These are phyloP conservation scores for Andricus quercusramuli DNA, from an alignment of 2,888 invertebrate genomes.

Conservation along the genomic window DNA sequence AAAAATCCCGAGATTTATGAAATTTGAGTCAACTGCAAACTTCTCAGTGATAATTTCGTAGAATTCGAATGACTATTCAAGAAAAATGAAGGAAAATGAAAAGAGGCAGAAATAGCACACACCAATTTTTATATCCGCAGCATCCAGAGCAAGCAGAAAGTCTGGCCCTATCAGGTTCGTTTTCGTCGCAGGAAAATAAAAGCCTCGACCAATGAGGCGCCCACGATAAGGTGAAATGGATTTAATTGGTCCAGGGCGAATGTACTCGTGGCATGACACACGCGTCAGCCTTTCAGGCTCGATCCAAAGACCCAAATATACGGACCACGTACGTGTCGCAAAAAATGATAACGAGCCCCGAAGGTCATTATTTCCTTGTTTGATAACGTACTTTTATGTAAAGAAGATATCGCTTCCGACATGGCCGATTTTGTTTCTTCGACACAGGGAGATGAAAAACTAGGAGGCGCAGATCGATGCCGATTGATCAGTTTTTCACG, in stretches of 20 bases:
- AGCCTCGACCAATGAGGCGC: not conserved
- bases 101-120: not conserved
- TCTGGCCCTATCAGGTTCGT: not conserved
- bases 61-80: not conserved
- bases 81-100: not conserved
- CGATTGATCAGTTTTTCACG: too few relatives aligned
- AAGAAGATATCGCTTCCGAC: not conserved
- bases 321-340: slow-evolving; percentile 3
- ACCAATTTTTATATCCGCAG: not conserved
- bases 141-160: not conserved
- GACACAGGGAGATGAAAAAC: not conserved
- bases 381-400: not conserved
- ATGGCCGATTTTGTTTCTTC: not conserved
- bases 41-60: not conserved
- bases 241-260: not conserved
- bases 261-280: slow-evolving; percentile 2
- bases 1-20: not conserved
- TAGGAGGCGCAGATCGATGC: too few relatives aligned
- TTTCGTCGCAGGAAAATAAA: not conserved
- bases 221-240: not conserved
- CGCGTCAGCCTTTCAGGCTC: not conserved
- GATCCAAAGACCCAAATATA: not conserved
- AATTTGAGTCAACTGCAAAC: not conserved
- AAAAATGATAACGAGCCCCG: not conserved
- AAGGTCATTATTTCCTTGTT: not conserved